Base-by-base conservation (phyloP, 1,140 invertebrate genomes). In the Drosophila tristis region DNA sequence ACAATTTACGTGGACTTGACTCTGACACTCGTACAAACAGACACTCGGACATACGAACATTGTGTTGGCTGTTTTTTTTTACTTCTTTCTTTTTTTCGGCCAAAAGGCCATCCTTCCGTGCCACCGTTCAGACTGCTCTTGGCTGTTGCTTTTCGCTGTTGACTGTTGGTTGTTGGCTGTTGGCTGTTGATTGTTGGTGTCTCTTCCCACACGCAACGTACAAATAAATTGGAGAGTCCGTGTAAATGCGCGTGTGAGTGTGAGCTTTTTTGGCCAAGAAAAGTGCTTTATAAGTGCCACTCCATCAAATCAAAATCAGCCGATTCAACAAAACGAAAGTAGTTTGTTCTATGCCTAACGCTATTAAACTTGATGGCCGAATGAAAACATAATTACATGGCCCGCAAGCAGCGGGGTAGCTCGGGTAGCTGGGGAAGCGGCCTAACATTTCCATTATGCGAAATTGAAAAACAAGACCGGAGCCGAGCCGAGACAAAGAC, bases 211-310 rank as follows among this genome's bases (percentile, higher is more conserved):
- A 80, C 81, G 60, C 78, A 66, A 78, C 65, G 75, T 74, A 65
- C 64, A 53, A 80, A 79, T 66, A 73, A 61, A 74, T 73, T 78
- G 67, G 45, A 62, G 51, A 56, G 53, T 53, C 44, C 48, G 60
- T 56, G 25, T 48, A 15, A 43, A 16, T 50, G 50, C 43, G 15
- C 48, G 43, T 71, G 53, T 3, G 44, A 60, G 65, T 54, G 74
- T 54, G 16, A 16, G 45, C 61, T 54, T 59, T 49, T 58, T 48
- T 70, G 48, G 44, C 39, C 62, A 64, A 61, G 62, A 81, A 86
- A 86, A 85, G 82, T 87, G 74, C 82, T 87, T 86, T 87, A 81
- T 81, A 81, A 86, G 74, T 81, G 74, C 68, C 72, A 72, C 68
- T 87, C 70, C 82, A 87, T 87, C 78, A 87, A 87, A 82, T 89